These are phyloP conservation scores for Syngnathus rostellatus DNA, from an alignment of 2,797 vertebrate genomes.

Conservation along the genomic window DNA sequence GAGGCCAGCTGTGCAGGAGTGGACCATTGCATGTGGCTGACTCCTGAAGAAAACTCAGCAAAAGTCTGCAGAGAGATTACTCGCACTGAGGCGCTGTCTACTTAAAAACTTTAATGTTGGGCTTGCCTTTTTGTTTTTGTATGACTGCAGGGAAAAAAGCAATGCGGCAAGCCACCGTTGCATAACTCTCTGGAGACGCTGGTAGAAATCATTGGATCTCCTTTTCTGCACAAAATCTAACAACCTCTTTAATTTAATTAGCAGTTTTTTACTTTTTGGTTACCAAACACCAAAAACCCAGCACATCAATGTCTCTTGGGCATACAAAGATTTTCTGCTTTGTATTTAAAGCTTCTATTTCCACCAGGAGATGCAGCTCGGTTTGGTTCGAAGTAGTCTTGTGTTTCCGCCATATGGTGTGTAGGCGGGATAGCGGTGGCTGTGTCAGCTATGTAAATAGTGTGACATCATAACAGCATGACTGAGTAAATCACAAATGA, in stretches of 20 bases:
- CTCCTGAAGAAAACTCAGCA: slow-evolving; percentile 42
- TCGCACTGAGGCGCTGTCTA: slow-evolving; percentile 38
- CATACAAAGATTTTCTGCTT: not conserved
- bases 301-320: not conserved
- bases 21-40: slow-evolving; percentile 51
- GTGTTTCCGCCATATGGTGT: not conserved
- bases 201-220: slow-evolving; percentile 21
- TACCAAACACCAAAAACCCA: not conserved
- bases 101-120: slow-evolving; percentile 54
- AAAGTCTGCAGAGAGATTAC: slow-evolving; percentile 37
- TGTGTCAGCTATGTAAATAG: not conserved
- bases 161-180: slow-evolving; percentile 48
- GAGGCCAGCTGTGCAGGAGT: slow-evolving; percentile 28
- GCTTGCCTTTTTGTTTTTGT: slow-evolving; percentile 52
- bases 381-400: not conserved
- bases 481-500: not conserved
- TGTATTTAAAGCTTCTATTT: not conserved
- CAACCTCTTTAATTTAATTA: not conserved
- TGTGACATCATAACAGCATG: not conserved
- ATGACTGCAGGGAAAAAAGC: slow-evolving; percentile 43
- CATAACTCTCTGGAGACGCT: slow-evolving; percentile 52
- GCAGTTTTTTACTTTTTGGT: not conserved
- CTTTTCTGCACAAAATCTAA: not conserved
- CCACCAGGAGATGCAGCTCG: not conserved
- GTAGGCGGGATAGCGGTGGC: not conserved